A percentile compares a stretch with the other conserved stretches of the same genome.
These are phyloP conservation scores for Tachyglossus aculeatus DNA, from an alignment of 2,797 vertebrate species.

Conservation along the genomic window DNA sequence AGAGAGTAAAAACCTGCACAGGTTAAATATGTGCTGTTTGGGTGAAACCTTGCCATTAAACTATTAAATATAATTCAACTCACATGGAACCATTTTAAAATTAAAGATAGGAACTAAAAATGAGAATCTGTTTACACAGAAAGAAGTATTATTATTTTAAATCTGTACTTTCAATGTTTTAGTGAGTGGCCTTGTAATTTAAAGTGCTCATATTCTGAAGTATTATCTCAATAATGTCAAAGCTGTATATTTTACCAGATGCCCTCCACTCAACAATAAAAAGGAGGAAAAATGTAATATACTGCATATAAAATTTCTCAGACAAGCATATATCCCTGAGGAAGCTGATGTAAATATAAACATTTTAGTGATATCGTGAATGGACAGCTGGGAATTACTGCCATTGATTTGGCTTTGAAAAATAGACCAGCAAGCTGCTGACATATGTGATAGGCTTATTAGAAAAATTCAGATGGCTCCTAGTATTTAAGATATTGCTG, in stretches of 20 bases:
- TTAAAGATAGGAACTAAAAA: not conserved
- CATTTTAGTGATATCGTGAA: not conserved
- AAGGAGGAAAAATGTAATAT: not conserved
- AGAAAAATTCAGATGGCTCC: not conserved
- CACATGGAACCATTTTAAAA: rapidly evolving
- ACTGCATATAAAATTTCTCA: not conserved
- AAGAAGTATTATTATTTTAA: not conserved
- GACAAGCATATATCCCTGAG: not conserved
- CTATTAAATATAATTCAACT: no score
- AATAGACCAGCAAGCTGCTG: not conserved
- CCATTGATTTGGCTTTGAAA: not conserved
- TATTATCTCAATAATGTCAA: not conserved
- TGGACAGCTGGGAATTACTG: not conserved
- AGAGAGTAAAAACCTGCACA: not conserved
- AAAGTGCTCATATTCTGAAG: not conserved
- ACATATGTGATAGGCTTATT: not conserved
- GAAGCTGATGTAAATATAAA: not conserved
- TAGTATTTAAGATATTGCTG: not conserved
- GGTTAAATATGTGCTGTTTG: not conserved
- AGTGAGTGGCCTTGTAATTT: not conserved
- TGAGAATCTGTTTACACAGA: not conserved
- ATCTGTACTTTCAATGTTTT: not conserved
- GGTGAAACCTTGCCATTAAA: not conserved
- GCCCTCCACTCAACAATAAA: not conserved
- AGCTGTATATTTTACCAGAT: not conserved